phyloP scores from a whole-genome alignment of 2,888 invertebrate species.

The Eupithecia centaureata region DNA sequence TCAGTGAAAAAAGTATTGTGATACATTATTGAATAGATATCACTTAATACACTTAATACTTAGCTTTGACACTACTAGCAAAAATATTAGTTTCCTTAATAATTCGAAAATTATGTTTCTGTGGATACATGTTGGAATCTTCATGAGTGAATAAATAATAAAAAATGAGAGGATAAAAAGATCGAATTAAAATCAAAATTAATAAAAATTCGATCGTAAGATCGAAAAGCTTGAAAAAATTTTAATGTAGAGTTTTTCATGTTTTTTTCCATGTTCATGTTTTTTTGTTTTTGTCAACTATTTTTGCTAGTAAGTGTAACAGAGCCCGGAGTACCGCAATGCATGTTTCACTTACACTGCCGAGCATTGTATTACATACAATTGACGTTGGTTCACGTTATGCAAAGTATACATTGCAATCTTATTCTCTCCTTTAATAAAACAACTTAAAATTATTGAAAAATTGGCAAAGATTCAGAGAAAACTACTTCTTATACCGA shows the following conservation, averaged over 20 bases:
- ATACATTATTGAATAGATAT: slow-evolving; percentile 44
- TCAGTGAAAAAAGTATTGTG: slow-evolving; percentile 47
- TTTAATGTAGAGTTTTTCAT: not conserved
- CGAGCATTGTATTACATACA: slow-evolving; percentile 79
- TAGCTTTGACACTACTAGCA: slow-evolving; percentile 24
- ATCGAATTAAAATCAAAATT: too few relatives aligned
- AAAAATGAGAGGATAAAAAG: too few relatives aligned
- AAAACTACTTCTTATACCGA: slow-evolving; percentile 31
- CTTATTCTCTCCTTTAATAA: slow-evolving; percentile 81
- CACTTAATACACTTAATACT: slow-evolving; percentile 44
- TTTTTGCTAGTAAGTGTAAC: slow-evolving; percentile 20
- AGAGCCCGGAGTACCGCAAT: slow-evolving; percentile 48
- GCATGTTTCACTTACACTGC: slow-evolving; percentile 62
- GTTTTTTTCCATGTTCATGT: too few relatives aligned
- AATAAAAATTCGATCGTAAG: too few relatives aligned
- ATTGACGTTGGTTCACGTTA: slow-evolving; percentile 71
- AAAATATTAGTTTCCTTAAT: slow-evolving; percentile 10
- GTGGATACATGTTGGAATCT: not conserved
- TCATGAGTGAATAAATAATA: too few relatives aligned
- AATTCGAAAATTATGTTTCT: not conserved
- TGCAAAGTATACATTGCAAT: slow-evolving; percentile 79
- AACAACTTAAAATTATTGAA: slow-evolving; percentile 70
- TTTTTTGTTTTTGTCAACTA: slow-evolving; percentile 7
- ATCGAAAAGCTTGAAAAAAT: not conserved
- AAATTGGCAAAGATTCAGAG: slow-evolving; percentile 49